phyloP scores from a whole-genome alignment of 1,140 invertebrate species.

The Drosophila pseudoobscura region DNA sequence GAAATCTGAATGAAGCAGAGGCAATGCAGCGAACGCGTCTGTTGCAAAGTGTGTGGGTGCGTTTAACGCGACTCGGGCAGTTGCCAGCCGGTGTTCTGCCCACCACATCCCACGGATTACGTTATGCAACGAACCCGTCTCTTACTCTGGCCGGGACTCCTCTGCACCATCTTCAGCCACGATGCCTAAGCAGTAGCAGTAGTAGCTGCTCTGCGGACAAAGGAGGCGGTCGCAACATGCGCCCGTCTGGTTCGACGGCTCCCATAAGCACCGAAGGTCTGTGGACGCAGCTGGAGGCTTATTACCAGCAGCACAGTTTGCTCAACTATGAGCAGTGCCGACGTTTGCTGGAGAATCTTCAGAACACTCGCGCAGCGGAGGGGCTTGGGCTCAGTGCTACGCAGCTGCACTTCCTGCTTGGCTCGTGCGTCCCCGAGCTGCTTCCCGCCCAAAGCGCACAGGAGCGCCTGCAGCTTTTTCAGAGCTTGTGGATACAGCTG shows the following conservation, averaged over 20 bases:
- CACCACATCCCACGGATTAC: background rate
- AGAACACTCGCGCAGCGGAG: background rate
- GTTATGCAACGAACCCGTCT: conserved; percentile 11
- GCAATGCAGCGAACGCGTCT: conserved; percentile 52
- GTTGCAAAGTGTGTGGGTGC: conserved; percentile 31
- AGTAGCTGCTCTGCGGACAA: conserved; percentile 4
- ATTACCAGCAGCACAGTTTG: conserved; percentile 61
- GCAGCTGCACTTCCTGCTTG: conserved; percentile 66
- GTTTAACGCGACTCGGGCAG: conserved; percentile 7
- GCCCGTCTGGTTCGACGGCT: background rate
- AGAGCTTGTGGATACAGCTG: conserved; percentile 61
- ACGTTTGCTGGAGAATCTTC: conserved; percentile 44
- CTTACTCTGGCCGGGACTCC: background rate
- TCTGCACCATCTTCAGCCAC: background rate
- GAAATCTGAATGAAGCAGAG: conserved; percentile 11
- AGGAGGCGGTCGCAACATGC: background rate
- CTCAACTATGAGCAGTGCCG: conserved; percentile 52
- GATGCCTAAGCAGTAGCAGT: background rate
- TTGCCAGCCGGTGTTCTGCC: background rate
- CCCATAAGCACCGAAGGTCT: conserved; percentile 26
- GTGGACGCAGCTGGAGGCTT: conserved; percentile 58
- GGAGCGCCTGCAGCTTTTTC: conserved; percentile 52
- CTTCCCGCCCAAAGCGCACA: conserved; percentile 52
- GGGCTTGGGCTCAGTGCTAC: conserved; percentile 15
- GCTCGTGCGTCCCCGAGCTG: conserved; percentile 63